Evolutionary conservation across 2,888 invertebrate genomes (phyloP).

Genomic region (Pegoplata infirma): DNA sequence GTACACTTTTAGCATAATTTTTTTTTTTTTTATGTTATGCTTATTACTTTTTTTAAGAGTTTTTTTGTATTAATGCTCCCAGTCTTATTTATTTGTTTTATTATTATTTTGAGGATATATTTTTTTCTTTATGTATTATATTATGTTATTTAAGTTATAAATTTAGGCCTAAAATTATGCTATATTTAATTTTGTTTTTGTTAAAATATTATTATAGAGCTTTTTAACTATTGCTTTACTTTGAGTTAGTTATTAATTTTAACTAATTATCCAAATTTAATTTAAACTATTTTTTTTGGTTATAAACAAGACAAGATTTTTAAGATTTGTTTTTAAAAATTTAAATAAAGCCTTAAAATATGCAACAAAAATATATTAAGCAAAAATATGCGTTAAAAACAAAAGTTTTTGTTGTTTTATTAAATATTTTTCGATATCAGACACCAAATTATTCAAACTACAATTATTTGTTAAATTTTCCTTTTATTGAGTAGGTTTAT

Average conservation of each 20-base stretch:
- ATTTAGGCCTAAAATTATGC: slow-evolving; percentile 53
- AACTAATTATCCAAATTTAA: background rate
- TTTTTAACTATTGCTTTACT: slow-evolving; percentile 24
- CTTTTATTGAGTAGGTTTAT: no score
- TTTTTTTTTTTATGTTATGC: no score
- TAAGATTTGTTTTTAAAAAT: no score
- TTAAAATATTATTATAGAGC: background rate
- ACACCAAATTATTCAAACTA: no score
- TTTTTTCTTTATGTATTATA: background rate
- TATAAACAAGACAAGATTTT: no score
- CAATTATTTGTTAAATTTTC: no score
- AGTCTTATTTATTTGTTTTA: slow-evolving; percentile 71
- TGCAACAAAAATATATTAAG: no score
- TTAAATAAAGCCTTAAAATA: no score
- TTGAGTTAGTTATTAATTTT: background rate
- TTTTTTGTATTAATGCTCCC: slow-evolving; percentile 69
- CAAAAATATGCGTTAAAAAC: no score
- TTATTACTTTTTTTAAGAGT: slow-evolving; percentile 8
- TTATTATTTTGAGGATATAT: background rate
- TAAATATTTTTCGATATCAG: no score
- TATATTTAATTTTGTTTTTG: slow-evolving; percentile 1
- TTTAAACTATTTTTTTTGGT: no score
- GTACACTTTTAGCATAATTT: background rate
- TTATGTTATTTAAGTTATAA: background rate
- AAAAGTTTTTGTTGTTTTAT: no score